phyloP scores from a whole-genome alignment of 2,797 vertebrate species.

The Malacoraja senta region DNA sequence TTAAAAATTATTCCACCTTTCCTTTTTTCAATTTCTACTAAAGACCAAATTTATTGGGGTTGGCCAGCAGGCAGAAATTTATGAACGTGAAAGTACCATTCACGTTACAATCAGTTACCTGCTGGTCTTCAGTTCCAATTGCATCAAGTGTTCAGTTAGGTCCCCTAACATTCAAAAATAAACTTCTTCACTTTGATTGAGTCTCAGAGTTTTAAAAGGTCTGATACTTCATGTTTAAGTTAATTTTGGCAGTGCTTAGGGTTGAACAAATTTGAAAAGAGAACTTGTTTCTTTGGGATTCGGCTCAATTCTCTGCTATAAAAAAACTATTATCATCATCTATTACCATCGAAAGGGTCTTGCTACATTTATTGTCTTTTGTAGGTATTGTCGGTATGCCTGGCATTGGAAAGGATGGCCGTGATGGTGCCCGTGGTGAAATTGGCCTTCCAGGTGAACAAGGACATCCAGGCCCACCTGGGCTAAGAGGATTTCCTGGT shows the following conservation, averaged over 20 bases:
- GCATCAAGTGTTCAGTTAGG: background rate
- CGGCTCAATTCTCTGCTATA: too few relatives aligned
- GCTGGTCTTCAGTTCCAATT: background rate
- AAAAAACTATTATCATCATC: too few relatives aligned
- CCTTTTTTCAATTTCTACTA: too few relatives aligned
- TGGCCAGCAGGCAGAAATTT: slow-evolving; percentile 60
- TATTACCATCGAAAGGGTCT: too few relatives aligned
- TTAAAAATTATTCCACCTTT: too few relatives aligned
- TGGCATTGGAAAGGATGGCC: slow-evolving; percentile 62
- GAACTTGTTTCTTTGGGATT: too few relatives aligned
- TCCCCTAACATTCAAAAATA: background rate
- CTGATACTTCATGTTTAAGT: background rate
- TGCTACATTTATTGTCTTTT: background rate
- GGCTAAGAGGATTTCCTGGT: slow-evolving; percentile 57
- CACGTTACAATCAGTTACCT: slow-evolving; percentile 39
- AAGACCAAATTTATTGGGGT: slow-evolving; percentile 48
- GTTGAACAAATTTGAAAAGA: too few relatives aligned
- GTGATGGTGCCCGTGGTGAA: slow-evolving; percentile 58
- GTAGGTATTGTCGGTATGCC: slow-evolving; percentile 56
- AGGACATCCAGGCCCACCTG: slow-evolving; percentile 56
- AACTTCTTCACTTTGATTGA: background rate
- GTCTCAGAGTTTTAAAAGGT: background rate
- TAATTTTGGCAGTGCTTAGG: too few relatives aligned
- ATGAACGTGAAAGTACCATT: slow-evolving; percentile 55
- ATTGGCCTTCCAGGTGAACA: slow-evolving; percentile 55